Percentiles rank a stretch among this genome's conserved stretches.
These are phyloP conservation scores for rabbit (Oryctolagus cuniculus) DNA, from an alignment of 2,113 vertebrate genomes.

Conservation along the genomic window mOryCun1.1 NC_091442.1:67806001-67806500, in stretches of 20 bases:
- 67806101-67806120: background rate
- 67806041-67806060: too few relatives aligned
- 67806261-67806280: background rate
- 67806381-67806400: background rate
- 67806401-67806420: conserved; percentile 6
- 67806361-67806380: background rate
- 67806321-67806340: background rate
- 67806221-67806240: background rate
- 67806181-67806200: background rate
- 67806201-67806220: background rate
- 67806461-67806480: conserved; percentile 3
- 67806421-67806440: conserved; percentile 34
- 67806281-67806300: background rate
- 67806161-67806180: background rate
- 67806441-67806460: background rate
- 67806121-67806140: background rate
- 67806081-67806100: background rate
- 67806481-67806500: background rate
- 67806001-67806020: background rate
- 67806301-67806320: background rate
- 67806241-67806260: background rate
- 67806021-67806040: background rate
- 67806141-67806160: background rate
- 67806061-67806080: too few relatives aligned
- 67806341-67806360: background rate